phyloP scores from a whole-genome alignment of 2,113 vertebrate species.

The Jaculus jaculus region DNA sequence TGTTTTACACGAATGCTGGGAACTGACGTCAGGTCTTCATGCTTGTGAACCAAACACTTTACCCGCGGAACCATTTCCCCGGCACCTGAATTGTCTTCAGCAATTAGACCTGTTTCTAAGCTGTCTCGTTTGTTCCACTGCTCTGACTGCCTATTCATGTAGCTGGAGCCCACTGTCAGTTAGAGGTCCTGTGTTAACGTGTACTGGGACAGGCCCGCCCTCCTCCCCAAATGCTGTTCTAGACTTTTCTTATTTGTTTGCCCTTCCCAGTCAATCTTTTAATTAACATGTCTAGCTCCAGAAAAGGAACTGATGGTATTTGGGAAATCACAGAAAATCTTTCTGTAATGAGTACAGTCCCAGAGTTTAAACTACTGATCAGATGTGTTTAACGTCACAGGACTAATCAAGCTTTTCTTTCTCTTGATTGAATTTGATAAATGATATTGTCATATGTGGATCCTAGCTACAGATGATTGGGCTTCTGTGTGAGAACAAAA shows the following conservation, averaged over 20 bases:
- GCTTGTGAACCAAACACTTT: no score
- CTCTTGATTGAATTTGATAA: background rate
- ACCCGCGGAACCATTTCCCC: no score
- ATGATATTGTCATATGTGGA: no score
- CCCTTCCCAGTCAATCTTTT: background rate
- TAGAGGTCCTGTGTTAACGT: background rate
- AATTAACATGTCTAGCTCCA: background rate
- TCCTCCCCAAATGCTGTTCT: background rate
- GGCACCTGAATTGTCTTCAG: background rate
- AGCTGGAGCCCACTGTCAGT: background rate
- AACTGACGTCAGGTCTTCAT: no score
- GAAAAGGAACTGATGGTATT: background rate
- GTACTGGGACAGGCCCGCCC: background rate
- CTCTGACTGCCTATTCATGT: background rate
- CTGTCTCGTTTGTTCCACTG: background rate
- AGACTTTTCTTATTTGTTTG: background rate
- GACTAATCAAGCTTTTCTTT: background rate
- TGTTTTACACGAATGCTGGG: no score
- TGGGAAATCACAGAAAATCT: background rate
- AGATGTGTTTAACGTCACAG: conserved; percentile 20
- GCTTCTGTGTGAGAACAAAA: no score
- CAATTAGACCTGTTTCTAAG: background rate
- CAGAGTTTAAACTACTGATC: background rate
- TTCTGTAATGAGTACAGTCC: background rate
- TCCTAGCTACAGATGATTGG: no score